Evolutionary conservation across 2,113 vertebrate genomes (phyloP), one percentile per base, ranked within the genome.

Genomic region (Orycteropus afer): DNA sequence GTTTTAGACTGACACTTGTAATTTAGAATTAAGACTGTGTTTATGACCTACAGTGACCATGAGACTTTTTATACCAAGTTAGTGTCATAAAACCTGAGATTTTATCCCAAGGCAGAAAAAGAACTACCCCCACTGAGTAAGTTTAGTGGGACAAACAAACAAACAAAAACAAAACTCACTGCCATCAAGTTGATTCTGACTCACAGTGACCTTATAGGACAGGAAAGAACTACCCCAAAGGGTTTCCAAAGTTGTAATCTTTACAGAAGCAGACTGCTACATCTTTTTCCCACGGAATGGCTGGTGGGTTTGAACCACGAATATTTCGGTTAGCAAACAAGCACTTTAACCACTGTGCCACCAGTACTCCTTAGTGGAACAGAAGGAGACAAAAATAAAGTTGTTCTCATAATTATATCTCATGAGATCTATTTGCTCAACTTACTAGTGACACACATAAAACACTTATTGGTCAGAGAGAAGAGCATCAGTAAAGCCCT

Each of bases 361-460:
- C n/a, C n/a, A n/a, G n/a, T n/a, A n/a, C n/a, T n/a, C n/a, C n/a
- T n/a, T n/a, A n/a, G n/a, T n/a, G n/a, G n/a, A n/a, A n/a, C n/a
- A n/a, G n/a, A n/a, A n/a, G 61, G 34, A 74, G 51, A 91, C 15
- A 91, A 89, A 95, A 77, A 77, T 47, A 79, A 81, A 91, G 49
- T 59, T 51, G 37, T 45, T 86, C 42, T 78, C 76, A 47, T 93
- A 71, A 90, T 76, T 61, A n/a, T 20, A 67, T 29, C 42, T 53
- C 42, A 14, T 6, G 74, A 67, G 79, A 65, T 34, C 78, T 51
- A 29, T 89, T 53, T 63, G 83, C n/a, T 89, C 83, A 86, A 49
- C 67, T 71, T 57, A 20, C 2, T 53, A 53, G 86, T 57, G 51
- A 57, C 45, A 76, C 17, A 47, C 27, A 76, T 45, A 49, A 47